Percentiles rank a stretch among this genome's conserved stretches.
Conservation (phyloP, 1,140 invertebrate genomes). For the Meloidogyne exigua region DNA sequence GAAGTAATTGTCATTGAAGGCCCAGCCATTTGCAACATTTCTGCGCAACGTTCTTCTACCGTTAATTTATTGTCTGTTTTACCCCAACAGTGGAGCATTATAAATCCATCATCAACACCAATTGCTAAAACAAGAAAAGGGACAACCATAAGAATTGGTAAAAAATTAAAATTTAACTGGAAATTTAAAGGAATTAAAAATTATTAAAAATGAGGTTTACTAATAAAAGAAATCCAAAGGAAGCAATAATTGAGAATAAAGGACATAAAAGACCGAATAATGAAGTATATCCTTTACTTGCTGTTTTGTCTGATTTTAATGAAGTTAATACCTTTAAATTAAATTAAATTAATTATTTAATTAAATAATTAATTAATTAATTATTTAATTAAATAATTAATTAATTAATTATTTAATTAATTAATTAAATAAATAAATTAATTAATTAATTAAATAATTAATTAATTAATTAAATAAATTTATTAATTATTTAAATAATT, state of each 20-base stretch:
- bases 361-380: no score
- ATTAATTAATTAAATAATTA: no score
- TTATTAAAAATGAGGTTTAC: slow-evolving; percentile 3
- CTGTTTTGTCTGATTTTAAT: slow-evolving; percentile 55
- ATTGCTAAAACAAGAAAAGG: slow-evolving; percentile 60
- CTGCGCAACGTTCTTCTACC: slow-evolving; percentile 72
- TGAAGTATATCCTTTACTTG: slow-evolving; percentile 61
- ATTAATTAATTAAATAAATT: no score
- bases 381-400: no score
- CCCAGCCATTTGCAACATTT: slow-evolving; percentile 86
- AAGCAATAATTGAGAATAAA: slow-evolving; percentile 51
- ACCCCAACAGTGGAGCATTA: slow-evolving; percentile 58
- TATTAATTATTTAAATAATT: no score
- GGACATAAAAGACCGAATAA: slow-evolving; percentile 59
- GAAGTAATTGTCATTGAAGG: slow-evolving; percentile 79
- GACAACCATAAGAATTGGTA: slow-evolving; percentile 59
- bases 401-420: no score
- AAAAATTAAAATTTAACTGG: slow-evolving; percentile 57
- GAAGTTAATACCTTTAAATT: slow-evolving; percentile 46
- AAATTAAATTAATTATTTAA: no score
- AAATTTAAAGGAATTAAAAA: not conserved
- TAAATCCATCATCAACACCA: slow-evolving; percentile 61
- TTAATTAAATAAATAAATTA: no score
- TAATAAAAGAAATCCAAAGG: slow-evolving; percentile 60
- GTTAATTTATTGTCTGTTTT: slow-evolving; percentile 38